Evolutionary conservation across 2,113 vertebrate genomes (phyloP).

Genomic region (Pollachius pollachius): DNA sequence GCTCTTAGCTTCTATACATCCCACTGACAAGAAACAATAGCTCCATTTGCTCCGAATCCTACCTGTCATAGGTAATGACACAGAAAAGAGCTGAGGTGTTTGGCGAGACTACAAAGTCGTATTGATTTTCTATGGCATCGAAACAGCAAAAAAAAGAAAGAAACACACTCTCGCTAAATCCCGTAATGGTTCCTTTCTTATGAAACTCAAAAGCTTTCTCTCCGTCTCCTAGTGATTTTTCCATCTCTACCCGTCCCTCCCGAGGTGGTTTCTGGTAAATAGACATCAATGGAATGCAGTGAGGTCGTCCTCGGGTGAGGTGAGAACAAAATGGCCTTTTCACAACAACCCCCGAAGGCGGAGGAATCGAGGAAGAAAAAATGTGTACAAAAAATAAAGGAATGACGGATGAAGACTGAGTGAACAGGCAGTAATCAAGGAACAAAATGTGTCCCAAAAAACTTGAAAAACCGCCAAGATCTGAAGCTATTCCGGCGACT

Average conservation of each 20-base stretch:
- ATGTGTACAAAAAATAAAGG: background rate
- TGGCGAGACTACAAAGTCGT: constrained; percentile 21
- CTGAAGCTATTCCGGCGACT: constrained; percentile 9
- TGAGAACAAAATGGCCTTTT: constrained; percentile 5
- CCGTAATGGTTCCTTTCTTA: constrained; percentile 4
- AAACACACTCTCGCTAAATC: constrained; percentile 3
- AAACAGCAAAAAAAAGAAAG: constrained; percentile 1
- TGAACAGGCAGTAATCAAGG: too few relatives aligned
- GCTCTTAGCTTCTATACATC: background rate
- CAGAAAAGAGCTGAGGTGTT: constrained; percentile 22
- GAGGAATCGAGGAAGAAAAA: background rate
- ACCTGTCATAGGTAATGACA: constrained; percentile 30
- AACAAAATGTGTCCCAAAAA: background rate
- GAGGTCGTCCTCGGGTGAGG: background rate
- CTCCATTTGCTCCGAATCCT: constrained; percentile 25
- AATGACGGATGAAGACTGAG: too few relatives aligned
- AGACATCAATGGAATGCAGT: background rate
- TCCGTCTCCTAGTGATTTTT: background rate
- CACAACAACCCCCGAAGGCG: constrained; percentile 6
- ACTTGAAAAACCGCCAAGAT: constrained; percentile 7
- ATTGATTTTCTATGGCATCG: constrained; percentile 39
- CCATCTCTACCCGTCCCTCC: background rate
- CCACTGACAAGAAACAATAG: background rate
- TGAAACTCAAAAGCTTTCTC: background rate
- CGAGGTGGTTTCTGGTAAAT: background rate